Evolutionary conservation across 2,797 vertebrate species (phyloP).

Genomic region (Eulemur albifrons): DNA sequence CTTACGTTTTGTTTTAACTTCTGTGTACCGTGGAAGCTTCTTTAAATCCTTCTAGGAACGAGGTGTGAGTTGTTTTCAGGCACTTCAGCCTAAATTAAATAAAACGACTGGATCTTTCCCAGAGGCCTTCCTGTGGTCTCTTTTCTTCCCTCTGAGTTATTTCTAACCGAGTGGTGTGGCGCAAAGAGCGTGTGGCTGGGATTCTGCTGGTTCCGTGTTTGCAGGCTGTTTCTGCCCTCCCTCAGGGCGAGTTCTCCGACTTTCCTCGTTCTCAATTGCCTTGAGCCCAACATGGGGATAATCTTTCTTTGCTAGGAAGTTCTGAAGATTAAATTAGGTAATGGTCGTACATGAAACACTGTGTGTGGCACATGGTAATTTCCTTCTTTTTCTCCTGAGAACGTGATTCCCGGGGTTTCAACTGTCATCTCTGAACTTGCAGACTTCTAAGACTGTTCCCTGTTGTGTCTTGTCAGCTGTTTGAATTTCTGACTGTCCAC

Average conservation of each 20-base stretch:
- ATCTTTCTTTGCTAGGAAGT: not conserved
- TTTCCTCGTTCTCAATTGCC: not conserved
- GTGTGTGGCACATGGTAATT: not conserved
- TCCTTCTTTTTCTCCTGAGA: not conserved
- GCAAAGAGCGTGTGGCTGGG: fast-evolving
- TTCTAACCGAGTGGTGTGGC: not conserved
- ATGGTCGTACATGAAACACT: not conserved
- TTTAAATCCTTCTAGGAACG: not conserved
- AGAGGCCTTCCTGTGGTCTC: not conserved
- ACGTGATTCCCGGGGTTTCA: not conserved
- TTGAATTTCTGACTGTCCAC: not conserved
- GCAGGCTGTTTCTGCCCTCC: not conserved
- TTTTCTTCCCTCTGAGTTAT: not conserved
- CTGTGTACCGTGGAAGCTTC: not conserved
- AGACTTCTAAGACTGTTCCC: fast-evolving
- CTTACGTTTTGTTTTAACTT: not conserved
- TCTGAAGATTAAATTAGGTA: not conserved
- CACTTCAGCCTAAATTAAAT: not conserved
- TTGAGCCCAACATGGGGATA: not conserved
- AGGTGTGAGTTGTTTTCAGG: not conserved
- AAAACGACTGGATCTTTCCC: not conserved
- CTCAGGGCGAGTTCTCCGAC: not conserved
- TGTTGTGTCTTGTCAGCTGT: too few species aligned
- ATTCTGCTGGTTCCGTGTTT: not conserved
- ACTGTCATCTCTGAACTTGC: fast-evolving